Base-by-base conservation (phyloP, 2,797 vertebrate species). In the Masticophis lateralis region DNA sequence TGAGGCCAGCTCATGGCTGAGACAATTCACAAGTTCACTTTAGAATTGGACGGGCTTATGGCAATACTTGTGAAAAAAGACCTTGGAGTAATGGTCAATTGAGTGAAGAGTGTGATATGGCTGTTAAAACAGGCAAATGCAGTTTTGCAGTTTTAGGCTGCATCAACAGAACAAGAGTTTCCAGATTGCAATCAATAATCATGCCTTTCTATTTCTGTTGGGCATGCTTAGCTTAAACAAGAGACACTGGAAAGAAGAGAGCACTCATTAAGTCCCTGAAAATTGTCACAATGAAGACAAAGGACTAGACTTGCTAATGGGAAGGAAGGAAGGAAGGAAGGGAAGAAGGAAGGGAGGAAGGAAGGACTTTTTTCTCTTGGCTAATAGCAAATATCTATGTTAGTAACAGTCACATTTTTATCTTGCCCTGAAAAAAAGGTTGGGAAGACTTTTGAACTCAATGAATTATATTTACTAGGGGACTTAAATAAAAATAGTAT, bases 301-400 rank as follows among this genome's bases (percentile, higher is more conserved):
- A 74, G 6, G 32, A 32, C 47, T 94, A 95, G 95, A 92, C 14
- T 86, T 66, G 7, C 14, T 74, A 32, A 74, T 74, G 16, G 16
- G 32, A 43, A 11, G 79, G 20, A 9, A 11, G 22, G 43, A 4
- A 25, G 37, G 43, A 9, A 79, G 16, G 37, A 1, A 11, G 37
- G 16, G 2, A 83, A 2, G 37, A 4, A 47, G 37, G 28, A 9
- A 4, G 66, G 66, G 16, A 5, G n/a, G 66, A 28, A 32, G 66
- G n/a, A 28, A 32, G 11, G 10, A 5, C 0, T 83, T 66, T 66
- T 66, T 66, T 13, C 61, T 66, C 27, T 63, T 63, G 27, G 55
- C 55, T 56, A 56, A 56, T 56, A 56, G 61, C 27, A n/a, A 66
- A 66, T 66, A 66, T 11, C 4, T 27, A n/a, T n/a, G 27, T 11